Evolutionary conservation across 1,140 invertebrate species (phyloP), one percentile per base, ranked within the genome.

Genomic region (Nixonia krombeini): DNA sequence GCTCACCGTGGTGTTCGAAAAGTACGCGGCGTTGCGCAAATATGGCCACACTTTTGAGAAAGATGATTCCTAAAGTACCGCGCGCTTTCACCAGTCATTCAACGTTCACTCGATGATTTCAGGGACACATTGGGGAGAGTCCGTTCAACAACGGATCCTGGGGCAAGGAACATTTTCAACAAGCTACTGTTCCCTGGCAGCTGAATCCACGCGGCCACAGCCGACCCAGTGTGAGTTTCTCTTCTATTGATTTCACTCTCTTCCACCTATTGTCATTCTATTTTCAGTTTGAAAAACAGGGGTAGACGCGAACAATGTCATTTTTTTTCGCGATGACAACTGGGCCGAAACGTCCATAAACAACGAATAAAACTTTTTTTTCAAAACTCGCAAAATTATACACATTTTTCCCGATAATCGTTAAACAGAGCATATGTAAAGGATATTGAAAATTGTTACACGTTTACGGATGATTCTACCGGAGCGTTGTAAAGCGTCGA

Each of bases 71-170:
- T 28, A n/a, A 16, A 38, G 28, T 13, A 31, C n/a, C n/a, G n/a
- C n/a, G n/a, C n/a, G n/a, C n/a, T n/a, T n/a, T n/a, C n/a, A n/a
- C n/a, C n/a, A 12, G 13, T 1, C 5, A 37, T 47, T 61, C 51
- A 67, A 61, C 46, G 52, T 57, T 62, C 42, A 42, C 40, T 65
- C 45, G 31, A 61, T 67, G 51, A 46, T 76, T 79, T 44, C 72
- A 86, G 84, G 84, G 83, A 65, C 83, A 85, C 69, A 80, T 86
- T 63, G 83, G 84, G 65, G 84, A 85, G 61, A 84, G 74, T 74
- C 81, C 84, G 44, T 86, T 86, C 64, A 83, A 86, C 74, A 82
- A 68, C 75, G 78, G 81, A 67, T 84, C 84, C 53, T 86, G 84
- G 84, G 79, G 76, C 62, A 86, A 86, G 68, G 79, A 83, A 64